Evolutionary conservation across 2,888 invertebrate species (phyloP).

Genomic region (Cylindroiulus punctatus): DNA sequence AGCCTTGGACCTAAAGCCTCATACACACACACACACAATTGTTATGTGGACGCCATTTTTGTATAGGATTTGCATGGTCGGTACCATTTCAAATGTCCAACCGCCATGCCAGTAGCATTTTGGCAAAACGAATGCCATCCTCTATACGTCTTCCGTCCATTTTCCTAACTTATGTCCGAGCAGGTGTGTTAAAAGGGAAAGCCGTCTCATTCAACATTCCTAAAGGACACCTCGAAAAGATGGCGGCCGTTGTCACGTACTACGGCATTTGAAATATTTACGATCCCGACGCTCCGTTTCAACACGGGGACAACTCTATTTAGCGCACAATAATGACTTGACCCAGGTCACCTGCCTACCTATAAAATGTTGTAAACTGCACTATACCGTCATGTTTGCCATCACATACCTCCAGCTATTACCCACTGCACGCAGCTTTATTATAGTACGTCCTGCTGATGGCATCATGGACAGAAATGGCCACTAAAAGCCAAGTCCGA

Average conservation of each 20-base stretch:
- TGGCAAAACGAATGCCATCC: background rate
- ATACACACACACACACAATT: no score
- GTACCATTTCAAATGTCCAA: background rate
- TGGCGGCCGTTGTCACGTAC: background rate
- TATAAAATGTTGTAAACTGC: conserved; percentile 52
- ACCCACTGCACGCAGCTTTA: conserved; percentile 22
- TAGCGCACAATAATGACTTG: conserved; percentile 52
- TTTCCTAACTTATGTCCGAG: background rate
- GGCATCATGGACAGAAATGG: conserved; percentile 2
- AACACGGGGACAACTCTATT: conserved; percentile 49
- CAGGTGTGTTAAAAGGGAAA: conserved; percentile 8
- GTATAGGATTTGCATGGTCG: no score
- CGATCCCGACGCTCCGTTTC: conserved; percentile 8
- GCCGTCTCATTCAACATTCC: conserved; percentile 30
- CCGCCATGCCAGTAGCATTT: background rate
- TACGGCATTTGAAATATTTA: conserved; percentile 46
- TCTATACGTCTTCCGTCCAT: background rate
- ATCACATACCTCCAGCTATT: conserved; percentile 42
- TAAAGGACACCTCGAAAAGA: background rate
- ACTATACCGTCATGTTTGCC: conserved; percentile 49
- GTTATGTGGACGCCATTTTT: no score
- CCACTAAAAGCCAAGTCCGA: background rate
- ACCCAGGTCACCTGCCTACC: conserved; percentile 49
- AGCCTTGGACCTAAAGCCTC: no score
- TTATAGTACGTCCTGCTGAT: background rate